These are phyloP conservation scores for Antedon mediterranea DNA, from an alignment of 53 echinoderm and acorn worm species.

Conservation along the genomic window DNA sequence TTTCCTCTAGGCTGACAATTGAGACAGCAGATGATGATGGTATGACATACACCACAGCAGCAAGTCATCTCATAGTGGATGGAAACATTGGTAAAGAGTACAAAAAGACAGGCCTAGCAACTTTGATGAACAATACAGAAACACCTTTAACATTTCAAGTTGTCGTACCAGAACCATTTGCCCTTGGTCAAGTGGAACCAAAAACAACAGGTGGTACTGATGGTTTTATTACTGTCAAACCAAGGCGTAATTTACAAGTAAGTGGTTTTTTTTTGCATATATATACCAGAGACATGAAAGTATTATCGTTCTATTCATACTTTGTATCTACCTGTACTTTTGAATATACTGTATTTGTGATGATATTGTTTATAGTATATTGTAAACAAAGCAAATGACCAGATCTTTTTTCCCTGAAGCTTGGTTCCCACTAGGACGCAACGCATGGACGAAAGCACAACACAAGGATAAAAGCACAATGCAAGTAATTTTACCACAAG, in stretches of 20 bases:
- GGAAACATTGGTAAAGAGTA: conserved; percentile 20
- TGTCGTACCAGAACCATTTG: conserved; percentile 60
- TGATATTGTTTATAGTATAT: too few species aligned
- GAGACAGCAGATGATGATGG: conserved; percentile 90
- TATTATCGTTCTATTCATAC: too few species aligned
- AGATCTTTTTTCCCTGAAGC: too few species aligned
- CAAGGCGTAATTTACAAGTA: background rate
- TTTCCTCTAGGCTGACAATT: conserved; percentile 42
- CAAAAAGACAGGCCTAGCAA: conserved; percentile 46
- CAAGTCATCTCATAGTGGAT: conserved; percentile 58
- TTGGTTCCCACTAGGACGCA: too few species aligned
- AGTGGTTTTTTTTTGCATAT: too few species aligned
- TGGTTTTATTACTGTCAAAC: background rate
- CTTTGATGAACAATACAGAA: conserved; percentile 84
- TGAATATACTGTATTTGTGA: too few species aligned
- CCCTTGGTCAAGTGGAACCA: conserved; percentile 59
- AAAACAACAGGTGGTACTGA: conserved; percentile 8
- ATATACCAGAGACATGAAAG: too few species aligned
- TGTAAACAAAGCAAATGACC: too few species aligned
- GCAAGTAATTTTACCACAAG: too few species aligned
- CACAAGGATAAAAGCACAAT: too few species aligned
- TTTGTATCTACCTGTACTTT: too few species aligned
- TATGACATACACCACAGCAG: conserved; percentile 77
- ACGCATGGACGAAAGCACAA: too few species aligned
- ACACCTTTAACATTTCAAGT: conserved; percentile 83